phyloP scores from a whole-genome alignment of 2,797 vertebrate genomes.

The Hydrophis major region DNA sequence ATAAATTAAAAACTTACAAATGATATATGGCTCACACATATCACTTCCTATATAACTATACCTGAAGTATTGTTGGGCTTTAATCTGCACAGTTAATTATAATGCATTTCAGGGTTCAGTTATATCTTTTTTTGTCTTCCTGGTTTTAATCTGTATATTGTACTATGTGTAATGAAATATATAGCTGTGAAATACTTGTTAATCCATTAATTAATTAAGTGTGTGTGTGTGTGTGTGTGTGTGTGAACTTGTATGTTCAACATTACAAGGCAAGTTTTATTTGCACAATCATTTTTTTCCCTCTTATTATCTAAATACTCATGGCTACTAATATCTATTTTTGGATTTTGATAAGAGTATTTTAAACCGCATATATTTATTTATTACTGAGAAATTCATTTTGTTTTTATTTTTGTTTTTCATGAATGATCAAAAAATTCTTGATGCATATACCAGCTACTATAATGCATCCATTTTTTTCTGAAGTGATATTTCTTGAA shows the following conservation, averaged over 20 bases:
- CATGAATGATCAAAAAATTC: background rate
- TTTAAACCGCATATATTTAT: background rate
- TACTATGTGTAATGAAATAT: background rate
- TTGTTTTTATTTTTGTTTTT: background rate
- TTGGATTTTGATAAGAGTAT: background rate
- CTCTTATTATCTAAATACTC: background rate
- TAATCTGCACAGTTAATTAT: slow-evolving; percentile 7
- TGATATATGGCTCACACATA: background rate
- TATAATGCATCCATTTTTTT: background rate
- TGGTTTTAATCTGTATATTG: background rate
- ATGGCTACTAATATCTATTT: background rate
- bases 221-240: background rate
- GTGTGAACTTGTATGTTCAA: background rate
- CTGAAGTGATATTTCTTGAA: background rate
- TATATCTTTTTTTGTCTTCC: background rate
- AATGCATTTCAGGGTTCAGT: background rate
- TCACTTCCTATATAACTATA: background rate
- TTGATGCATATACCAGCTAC: background rate
- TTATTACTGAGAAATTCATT: background rate
- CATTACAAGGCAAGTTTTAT: background rate
- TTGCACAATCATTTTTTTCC: background rate
- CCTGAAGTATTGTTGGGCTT: background rate
- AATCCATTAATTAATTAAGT: background rate
- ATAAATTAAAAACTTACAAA: background rate
- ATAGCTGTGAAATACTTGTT: background rate